These are phyloP conservation scores for Meda fulgida DNA, from an alignment of 2,797 vertebrate genomes.

Conservation along the genomic window DNA sequence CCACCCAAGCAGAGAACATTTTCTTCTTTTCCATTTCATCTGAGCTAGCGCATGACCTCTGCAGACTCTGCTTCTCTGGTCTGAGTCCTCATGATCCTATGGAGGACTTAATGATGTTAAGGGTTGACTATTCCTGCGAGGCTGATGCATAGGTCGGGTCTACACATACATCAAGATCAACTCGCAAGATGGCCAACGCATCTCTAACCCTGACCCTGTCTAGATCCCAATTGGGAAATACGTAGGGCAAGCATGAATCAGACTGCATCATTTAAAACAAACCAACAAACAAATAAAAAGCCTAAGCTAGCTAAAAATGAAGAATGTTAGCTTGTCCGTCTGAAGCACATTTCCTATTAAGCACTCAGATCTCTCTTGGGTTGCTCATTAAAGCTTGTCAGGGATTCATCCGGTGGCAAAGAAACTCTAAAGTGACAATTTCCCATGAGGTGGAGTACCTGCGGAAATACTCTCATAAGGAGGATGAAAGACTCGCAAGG, in stretches of 20 bases:
- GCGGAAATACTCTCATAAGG: conserved; percentile 33
- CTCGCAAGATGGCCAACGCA: conserved; percentile 13
- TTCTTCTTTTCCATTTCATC: conserved; percentile 31
- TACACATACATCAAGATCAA: conserved; percentile 24
- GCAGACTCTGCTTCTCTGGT: not conserved
- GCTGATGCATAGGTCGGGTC: not conserved
- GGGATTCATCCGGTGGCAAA: conserved; percentile 44
- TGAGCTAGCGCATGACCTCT: conserved; percentile 8
- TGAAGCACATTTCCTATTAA: conserved; percentile 39
- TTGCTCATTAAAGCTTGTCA: conserved; percentile 56
- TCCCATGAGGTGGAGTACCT: conserved; percentile 44
- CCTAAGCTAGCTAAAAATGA: conserved; percentile 25
- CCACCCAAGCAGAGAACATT: conserved; percentile 14
- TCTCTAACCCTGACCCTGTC: conserved; percentile 22
- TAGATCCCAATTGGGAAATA: conserved; percentile 17
- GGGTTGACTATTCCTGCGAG: conserved; percentile 11
- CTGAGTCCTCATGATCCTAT: not conserved
- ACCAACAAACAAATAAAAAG: not conserved
- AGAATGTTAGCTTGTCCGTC: not conserved
- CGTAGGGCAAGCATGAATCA: conserved; percentile 6
- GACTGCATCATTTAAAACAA: not conserved
- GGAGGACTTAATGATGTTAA: conserved; percentile 37
- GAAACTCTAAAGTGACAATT: conserved; percentile 50
- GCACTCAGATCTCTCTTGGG: conserved; percentile 44
- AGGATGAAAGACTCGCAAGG: conserved; percentile 41